These are phyloP conservation scores for Sceliomorpha sp. DNA, from an alignment of 2,888 invertebrate species.

Conservation along the genomic window DNA sequence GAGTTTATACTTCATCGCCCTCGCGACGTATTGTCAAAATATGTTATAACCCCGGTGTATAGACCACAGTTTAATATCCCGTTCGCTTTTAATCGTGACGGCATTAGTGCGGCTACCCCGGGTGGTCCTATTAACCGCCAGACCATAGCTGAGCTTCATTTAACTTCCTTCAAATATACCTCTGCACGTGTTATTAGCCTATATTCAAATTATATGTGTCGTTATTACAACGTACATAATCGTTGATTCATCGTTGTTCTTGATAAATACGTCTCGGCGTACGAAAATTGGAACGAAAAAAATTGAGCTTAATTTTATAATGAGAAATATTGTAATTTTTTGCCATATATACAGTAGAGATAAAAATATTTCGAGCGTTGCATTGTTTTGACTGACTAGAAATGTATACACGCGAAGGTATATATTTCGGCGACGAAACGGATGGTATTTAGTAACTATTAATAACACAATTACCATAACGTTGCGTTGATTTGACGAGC, in stretches of 20 bases:
- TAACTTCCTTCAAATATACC: conserved; percentile 51
- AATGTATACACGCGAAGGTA: no score
- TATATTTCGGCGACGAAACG: neutral
- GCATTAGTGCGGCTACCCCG: conserved; percentile 71
- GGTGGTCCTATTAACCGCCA: conserved; percentile 75
- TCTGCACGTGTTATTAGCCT: conserved; percentile 34
- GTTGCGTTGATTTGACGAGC: conserved; percentile 32
- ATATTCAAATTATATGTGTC: conserved; percentile 40
- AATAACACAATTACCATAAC: conserved; percentile 35
- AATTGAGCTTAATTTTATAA: no score
- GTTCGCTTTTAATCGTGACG: conserved; percentile 76
- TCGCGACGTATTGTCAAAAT: conserved; percentile 75
- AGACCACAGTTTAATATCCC: conserved; percentile 76
- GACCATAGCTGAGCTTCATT: conserved; percentile 61
- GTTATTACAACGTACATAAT: conserved; percentile 10
- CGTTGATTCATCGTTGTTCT: no score
- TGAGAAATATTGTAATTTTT: no score
- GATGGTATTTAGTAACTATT: conserved; percentile 11
- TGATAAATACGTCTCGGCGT: no score
- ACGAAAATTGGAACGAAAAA: no score
- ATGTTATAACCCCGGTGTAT: conserved; percentile 63
- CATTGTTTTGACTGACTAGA: no score
- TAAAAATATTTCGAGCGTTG: no score
- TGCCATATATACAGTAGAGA: no score
- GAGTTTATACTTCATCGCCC: conserved; percentile 71